Conservation (phyloP, 2,113 vertebrate species). For the Sylvicapra grimmia region DNA sequence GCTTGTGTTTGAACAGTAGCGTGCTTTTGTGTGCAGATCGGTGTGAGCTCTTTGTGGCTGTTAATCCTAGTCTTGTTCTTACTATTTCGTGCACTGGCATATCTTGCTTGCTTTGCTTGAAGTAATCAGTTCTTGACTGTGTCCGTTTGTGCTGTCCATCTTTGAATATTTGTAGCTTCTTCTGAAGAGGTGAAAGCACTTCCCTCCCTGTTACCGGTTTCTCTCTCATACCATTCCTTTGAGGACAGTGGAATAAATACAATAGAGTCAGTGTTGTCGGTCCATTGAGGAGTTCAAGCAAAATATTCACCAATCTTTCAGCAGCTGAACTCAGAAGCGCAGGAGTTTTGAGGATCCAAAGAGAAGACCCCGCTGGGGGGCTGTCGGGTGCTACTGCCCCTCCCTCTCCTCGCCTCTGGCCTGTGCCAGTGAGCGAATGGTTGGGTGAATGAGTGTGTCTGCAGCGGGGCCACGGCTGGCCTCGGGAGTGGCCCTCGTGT, state of each 20-base stretch:
- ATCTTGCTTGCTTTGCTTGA: not conserved
- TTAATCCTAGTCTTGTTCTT: accelerated
- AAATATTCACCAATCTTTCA: accelerated
- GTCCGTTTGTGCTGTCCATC: not conserved
- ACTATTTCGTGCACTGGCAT: not conserved
- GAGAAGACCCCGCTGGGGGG: not conserved
- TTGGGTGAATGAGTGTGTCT: not conserved
- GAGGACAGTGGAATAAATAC: not conserved
- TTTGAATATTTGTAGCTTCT: not conserved
- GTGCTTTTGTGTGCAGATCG: accelerated
- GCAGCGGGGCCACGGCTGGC: accelerated
- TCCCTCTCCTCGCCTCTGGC: not conserved
- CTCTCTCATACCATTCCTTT: not conserved
- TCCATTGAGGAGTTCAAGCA: not conserved
- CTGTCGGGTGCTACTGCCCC: accelerated
- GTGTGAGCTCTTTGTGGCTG: accelerated
- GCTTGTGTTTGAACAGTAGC: accelerated
- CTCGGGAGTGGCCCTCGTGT: not conserved
- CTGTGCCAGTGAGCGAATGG: not conserved
- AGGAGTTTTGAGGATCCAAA: not conserved
- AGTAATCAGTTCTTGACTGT: not conserved
- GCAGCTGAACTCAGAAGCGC: not conserved
- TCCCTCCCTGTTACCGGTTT: not conserved
- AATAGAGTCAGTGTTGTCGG: not conserved
- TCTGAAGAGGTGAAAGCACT: not conserved